Base-by-base conservation (phyloP, 1,140 invertebrate species). In the Cataglyphis hispanica region DNA sequence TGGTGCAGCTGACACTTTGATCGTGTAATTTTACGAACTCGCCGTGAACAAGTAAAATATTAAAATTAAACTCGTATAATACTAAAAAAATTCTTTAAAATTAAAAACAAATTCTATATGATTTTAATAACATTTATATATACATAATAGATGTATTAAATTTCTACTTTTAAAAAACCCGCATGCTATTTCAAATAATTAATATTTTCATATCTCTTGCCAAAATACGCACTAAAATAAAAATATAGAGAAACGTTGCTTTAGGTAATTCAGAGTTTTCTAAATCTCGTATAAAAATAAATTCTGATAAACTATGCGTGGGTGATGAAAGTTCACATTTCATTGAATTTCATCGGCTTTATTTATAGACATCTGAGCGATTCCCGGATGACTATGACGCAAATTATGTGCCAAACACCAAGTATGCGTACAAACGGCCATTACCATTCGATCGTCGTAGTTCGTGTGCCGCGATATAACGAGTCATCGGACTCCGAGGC, bases 401-500 rank as follows among this genome's bases (percentile, higher is more conserved):
- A 63, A 87, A 86, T 83, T 89, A 87, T 88, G 66, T 63, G 75
- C 85, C 72, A 84, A 89, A 90, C 84, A 58, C 64, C 69, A 86
- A 87, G 69, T 90, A 84, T 90, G 74, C 84, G 74, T 6, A n/a
- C 83, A 67, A 84, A 27, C 63, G 83, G 37, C 58, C 86, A 90
- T 90, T 90, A 64, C 78, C 78, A 90, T 88, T 90, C 88, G 88
- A 40, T 31, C 40, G 50, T 86, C 75, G 89, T 90, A 89, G 85
- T 78, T 76, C 43, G 80, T 72, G 50, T 61, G 85, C 56, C 85
- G 25, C 63, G 67, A 50, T 90, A 87, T 89, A 87, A 89, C 85
- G 89, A 89, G 75, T 89, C 88, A 77, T 87, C 64, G 69, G 89
- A 84, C 78, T 89, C 84, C 53, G 77, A 75, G 66, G 85, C 70